phyloP scores from a whole-genome alignment of 2,113 vertebrate species.

The Talpa occidentalis region DNA sequence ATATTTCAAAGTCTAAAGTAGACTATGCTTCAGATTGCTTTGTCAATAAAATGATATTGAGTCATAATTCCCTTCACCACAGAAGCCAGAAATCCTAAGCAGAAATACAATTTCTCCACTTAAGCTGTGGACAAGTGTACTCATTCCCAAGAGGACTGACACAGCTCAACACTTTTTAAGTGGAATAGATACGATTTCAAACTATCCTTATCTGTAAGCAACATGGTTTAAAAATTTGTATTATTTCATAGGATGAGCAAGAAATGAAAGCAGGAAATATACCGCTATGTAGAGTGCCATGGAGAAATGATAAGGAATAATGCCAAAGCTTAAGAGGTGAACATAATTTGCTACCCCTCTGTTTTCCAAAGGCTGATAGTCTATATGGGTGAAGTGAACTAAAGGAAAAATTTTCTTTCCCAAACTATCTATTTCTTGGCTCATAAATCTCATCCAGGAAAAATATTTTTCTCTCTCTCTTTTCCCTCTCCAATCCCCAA shows the following conservation, averaged over 20 bases:
- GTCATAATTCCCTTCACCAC: background rate
- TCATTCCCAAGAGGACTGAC: slow-evolving; percentile 5
- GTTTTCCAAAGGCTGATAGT: slow-evolving; percentile 54
- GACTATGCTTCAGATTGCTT: background rate
- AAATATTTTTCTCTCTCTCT: slow-evolving; percentile 64
- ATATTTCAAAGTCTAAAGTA: slow-evolving; percentile 40
- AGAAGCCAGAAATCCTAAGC: slow-evolving; percentile 35
- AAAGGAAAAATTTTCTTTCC: slow-evolving; percentile 30
- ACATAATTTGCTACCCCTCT: slow-evolving; percentile 9
- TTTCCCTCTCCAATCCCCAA: slow-evolving; percentile 2
- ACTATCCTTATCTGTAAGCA: slow-evolving; percentile 46
- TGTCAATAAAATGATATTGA: slow-evolving; percentile 12
- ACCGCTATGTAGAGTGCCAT: background rate
- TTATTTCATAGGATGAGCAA: slow-evolving; percentile 43
- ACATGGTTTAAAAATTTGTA: slow-evolving; percentile 35
- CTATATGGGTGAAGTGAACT: background rate
- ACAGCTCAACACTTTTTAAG: slow-evolving; percentile 36
- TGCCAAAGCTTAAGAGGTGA: background rate
- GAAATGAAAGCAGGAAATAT: slow-evolving; percentile 40
- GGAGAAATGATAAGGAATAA: background rate
- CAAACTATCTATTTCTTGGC: slow-evolving; percentile 57
- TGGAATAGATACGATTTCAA: slow-evolving; percentile 59
- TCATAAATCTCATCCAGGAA: slow-evolving; percentile 68
- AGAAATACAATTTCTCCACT: slow-evolving; percentile 13
- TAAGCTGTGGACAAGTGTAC: background rate